phyloP scores from a whole-genome alignment of 2,797 vertebrate species.

The Danio aesculapii region DNA sequence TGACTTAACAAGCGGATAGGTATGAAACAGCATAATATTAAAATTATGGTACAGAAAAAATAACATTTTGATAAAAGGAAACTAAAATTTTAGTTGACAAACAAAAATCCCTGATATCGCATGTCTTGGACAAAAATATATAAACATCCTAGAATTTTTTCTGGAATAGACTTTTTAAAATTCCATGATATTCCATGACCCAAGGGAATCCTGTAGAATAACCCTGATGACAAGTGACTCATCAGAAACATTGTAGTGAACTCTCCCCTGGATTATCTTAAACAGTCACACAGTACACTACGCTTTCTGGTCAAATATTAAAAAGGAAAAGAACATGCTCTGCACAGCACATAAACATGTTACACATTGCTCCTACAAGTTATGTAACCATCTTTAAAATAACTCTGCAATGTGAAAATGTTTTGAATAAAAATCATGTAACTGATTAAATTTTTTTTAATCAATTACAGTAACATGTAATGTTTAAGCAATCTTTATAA shows the following conservation, averaged over 20 bases:
- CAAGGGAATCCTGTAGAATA: neutral
- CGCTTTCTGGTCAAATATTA: conserved; percentile 23
- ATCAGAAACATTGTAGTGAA: conserved; percentile 17
- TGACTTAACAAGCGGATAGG: too few relatives aligned
- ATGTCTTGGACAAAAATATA: too few relatives aligned
- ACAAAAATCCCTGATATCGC: too few relatives aligned
- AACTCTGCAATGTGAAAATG: neutral
- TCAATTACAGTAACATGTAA: neutral
- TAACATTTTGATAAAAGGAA: too few relatives aligned
- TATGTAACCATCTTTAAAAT: neutral
- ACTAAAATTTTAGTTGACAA: too few relatives aligned
- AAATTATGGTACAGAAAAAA: too few relatives aligned
- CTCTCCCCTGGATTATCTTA: neutral
- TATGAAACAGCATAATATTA: too few relatives aligned
- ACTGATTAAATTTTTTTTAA: neutral
- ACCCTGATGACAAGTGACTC: neutral
- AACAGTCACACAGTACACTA: neutral
- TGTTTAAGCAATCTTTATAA: neutral
- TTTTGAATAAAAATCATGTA: neutral
- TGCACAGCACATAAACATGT: conserved; percentile 3
- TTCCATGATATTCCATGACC: too few relatives aligned
- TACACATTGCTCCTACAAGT: neutral
- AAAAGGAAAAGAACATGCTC: neutral
- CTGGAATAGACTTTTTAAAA: too few relatives aligned
- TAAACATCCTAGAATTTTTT: too few relatives aligned